These are phyloP conservation scores for Allolobophora icterica DNA, from an alignment of 2,888 invertebrate genomes.

Conservation along the genomic window DNA sequence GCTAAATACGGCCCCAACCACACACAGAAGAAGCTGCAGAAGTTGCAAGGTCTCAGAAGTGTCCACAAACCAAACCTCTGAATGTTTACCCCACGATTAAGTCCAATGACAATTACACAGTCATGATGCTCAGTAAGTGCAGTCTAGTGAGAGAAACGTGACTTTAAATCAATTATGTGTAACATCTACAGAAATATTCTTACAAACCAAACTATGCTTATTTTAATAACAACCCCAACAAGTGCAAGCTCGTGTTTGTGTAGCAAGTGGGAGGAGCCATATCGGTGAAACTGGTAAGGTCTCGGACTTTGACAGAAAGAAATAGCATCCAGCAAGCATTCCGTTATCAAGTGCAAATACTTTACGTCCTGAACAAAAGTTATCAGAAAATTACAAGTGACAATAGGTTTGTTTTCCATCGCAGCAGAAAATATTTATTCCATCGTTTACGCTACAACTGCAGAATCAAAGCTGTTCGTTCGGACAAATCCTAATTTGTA, in stretches of 20 bases:
- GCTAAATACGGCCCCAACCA: not conserved
- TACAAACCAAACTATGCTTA: too few relatives aligned
- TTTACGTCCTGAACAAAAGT: not conserved
- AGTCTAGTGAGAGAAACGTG: too few relatives aligned
- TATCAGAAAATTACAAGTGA: not conserved
- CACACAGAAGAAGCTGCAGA: too few relatives aligned
- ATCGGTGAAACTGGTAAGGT: not conserved
- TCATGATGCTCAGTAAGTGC: too few relatives aligned
- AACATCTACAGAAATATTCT: too few relatives aligned
- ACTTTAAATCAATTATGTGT: too few relatives aligned
- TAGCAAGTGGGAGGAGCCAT: not conserved
- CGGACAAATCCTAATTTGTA: not conserved
- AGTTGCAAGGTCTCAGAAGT: too few relatives aligned
- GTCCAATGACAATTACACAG: too few relatives aligned
- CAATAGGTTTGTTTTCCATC: constrained; percentile 4
- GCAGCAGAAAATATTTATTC: not conserved
- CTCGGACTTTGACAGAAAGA: not conserved
- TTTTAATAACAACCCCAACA: too few relatives aligned
- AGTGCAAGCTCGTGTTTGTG: not conserved
- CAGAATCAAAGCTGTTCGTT: not conserved
- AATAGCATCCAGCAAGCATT: not conserved
- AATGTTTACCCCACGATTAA: too few relatives aligned
- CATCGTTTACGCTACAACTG: not conserved
- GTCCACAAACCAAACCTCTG: too few relatives aligned
- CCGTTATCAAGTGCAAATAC: not conserved